Evolutionary conservation across 2,797 vertebrate genomes (phyloP), one percentile per base, ranked within the genome.

Genomic region (Xerus rutilus): DNA sequence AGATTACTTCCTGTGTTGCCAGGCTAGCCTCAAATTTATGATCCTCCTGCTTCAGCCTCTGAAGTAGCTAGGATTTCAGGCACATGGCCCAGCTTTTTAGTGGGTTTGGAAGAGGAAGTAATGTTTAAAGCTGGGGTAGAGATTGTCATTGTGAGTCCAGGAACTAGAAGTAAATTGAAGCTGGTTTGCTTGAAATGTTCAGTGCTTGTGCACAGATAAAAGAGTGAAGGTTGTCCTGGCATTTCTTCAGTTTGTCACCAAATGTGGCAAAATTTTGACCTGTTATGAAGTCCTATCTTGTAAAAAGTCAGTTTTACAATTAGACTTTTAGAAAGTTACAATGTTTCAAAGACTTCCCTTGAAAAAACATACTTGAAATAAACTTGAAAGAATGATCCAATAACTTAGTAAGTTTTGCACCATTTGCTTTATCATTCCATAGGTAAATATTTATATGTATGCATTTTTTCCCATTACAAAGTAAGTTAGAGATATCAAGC

Each of bases 101-200:
- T 67, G 30, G 13, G 64, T 67, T 32, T 95, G 76, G 78, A 84
- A 72, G 79, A 64, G 21, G 20, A 15, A 43, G 47, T 85, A 91
- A 39, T 0, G 0, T 57, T 81, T 52, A 62, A 86, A 90, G 21
- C 65, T 79, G 45, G 30, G 25, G 12, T 62, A 52, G 32, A 35
- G 10, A 14, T 54, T 4, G 5, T 72, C 15, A 43, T 77, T 87
- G 45, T 76, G 18, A 18, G 23, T 89, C 49, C 69, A 91, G 65
- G 47, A 90, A 20, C 39, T 67, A 76, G 43, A 92, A 92, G 64
- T 77, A 74, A 89, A 82, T 91, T 96, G 89, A 95, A 96, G 73
- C 32, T 96, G 72, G 14, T 45, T 93, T 73, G n/a, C 73, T 88
- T 94, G 39, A 92, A 89, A 72, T 93, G n/a, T 92, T 91, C 45